Conservation (phyloP, 2,888 invertebrate genomes). For the Shargacucullia verbasci region DNA sequence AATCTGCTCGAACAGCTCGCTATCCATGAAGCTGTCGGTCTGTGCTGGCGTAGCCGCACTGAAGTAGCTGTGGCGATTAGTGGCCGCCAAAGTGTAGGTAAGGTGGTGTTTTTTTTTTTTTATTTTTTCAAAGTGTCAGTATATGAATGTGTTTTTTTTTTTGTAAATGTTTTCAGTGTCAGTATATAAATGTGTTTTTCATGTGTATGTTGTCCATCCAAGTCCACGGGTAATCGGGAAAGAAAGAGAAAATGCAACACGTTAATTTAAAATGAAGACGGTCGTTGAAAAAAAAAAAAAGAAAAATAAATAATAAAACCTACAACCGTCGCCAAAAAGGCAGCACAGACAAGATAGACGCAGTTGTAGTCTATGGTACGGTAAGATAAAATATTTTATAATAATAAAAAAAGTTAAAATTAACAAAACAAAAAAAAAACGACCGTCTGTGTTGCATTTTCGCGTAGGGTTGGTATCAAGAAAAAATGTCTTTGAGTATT, state of each 20-base stretch:
- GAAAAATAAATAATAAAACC: constrained; percentile 39
- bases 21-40: constrained; percentile 81
- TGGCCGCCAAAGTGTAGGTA: constrained; percentile 2
- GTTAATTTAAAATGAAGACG: constrained; percentile 74
- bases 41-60: constrained; percentile 79
- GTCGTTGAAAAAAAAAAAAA: constrained; percentile 67
- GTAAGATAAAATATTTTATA: constrained; percentile 43
- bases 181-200: background rate
- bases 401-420: constrained; percentile 42
- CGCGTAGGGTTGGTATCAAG: constrained; percentile 67
- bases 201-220: constrained; percentile 36
- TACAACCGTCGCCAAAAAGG: constrained; percentile 83
- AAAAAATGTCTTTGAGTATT: constrained; percentile 60
- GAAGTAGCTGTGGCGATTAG: constrained; percentile 71
- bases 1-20: constrained; percentile 83
- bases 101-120: constrained; percentile 13
- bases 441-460: constrained; percentile 89
- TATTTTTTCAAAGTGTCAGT: background rate
- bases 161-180: too few relatives aligned
- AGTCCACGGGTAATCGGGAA: constrained; percentile 79
- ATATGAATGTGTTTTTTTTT: background rate
- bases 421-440: constrained; percentile 57
- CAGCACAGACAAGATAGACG: constrained; percentile 84
- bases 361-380: constrained; percentile 62
- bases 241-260: constrained; percentile 89